Percentiles rank a stretch among this genome's conserved stretches.
These are phyloP conservation scores for Amphipoea oculea DNA, from an alignment of 2,888 invertebrate species.

Conservation along the genomic window DNA sequence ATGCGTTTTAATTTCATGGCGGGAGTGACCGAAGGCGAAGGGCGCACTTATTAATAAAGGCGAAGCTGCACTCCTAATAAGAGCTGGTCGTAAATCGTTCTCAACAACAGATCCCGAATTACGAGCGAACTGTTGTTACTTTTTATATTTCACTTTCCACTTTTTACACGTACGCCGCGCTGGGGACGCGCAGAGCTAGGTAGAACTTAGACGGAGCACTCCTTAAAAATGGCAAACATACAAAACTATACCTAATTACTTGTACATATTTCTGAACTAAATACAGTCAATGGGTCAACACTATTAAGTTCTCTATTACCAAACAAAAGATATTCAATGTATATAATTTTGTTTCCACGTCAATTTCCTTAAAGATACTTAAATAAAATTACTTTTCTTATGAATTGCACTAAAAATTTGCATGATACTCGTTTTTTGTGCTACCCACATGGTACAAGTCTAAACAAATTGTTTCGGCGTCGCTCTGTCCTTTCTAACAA, in stretches of 20 bases:
- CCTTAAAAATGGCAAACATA: too few species aligned
- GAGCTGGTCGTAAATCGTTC: slow-evolving; percentile 82
- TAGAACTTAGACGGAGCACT: slow-evolving; percentile 28
- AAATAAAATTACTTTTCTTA: not conserved
- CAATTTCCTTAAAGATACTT: not conserved
- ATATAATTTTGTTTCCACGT: not conserved
- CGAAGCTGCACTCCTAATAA: slow-evolving; percentile 76
- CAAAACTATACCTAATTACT: not conserved
- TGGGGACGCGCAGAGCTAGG: slow-evolving; percentile 67
- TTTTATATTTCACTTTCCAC: slow-evolving; percentile 87
- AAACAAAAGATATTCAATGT: not conserved
- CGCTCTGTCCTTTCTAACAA: slow-evolving; percentile 65
- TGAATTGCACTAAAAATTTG: not conserved
- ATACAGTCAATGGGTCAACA: not conserved
- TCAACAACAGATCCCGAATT: slow-evolving; percentile 82
- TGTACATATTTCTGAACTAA: not conserved
- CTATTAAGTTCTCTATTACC: not conserved
- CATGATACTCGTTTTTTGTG: too few species aligned
- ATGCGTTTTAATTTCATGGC: slow-evolving; percentile 27
- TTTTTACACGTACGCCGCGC: slow-evolving; percentile 81
- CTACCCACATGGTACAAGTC: too few species aligned
- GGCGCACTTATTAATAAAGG: slow-evolving; percentile 69
- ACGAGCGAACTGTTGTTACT: slow-evolving; percentile 82
- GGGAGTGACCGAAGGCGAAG: slow-evolving; percentile 62
- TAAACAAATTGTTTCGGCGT: not conserved